Conservation (phyloP, 1,140 invertebrate species). For the Achatina immaculata region DNA sequence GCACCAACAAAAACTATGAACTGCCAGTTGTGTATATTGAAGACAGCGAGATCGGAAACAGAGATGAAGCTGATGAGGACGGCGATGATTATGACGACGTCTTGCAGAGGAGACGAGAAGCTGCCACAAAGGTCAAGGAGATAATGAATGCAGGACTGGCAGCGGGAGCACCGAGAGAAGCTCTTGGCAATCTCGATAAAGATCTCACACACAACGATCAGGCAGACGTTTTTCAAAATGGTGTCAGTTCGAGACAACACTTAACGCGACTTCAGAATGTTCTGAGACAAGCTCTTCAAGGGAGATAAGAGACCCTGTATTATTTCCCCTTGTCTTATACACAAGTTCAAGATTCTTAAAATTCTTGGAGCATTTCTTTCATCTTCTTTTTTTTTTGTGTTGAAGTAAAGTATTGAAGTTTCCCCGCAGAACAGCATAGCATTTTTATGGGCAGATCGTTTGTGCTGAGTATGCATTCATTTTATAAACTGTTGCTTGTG, state of each 20-base stretch:
- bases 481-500: no score
- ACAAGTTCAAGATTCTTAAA: no score
- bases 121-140: not conserved
- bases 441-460: no score
- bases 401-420: no score
- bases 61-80: not conserved
- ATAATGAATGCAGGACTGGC: not conserved
- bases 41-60: not conserved
- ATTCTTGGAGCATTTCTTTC: not conserved
- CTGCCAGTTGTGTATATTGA: not conserved
- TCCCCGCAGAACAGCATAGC: no score
- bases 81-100: not conserved
- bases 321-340: not conserved
- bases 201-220: not conserved
- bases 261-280: not conserved
- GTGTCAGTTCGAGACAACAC: not conserved
- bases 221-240: not conserved
- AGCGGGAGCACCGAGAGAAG: not conserved
- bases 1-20: no score
- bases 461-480: no score
- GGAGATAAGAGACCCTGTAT: not conserved
- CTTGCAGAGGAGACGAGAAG: not conserved
- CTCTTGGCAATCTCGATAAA: not conserved
- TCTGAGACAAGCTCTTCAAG: not conserved
- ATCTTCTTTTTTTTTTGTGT: no score